Evolutionary conservation across 2,888 invertebrate genomes (phyloP).

Genomic region (Hesperia comma): DNA sequence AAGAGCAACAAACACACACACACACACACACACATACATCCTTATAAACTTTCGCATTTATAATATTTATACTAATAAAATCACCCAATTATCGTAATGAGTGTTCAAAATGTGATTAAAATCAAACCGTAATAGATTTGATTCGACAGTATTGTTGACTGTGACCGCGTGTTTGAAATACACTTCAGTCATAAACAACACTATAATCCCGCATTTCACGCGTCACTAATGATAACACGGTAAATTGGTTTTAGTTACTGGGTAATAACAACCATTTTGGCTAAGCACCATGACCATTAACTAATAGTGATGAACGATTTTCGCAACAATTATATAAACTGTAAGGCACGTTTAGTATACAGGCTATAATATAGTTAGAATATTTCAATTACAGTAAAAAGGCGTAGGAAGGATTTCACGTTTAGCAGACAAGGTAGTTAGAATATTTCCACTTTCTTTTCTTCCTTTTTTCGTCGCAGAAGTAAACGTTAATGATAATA

Average conservation of each 20-base stretch:
- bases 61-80: no score
- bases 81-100: background rate
- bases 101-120: background rate
- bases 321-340: background rate
- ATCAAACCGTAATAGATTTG: slow-evolving; percentile 5
- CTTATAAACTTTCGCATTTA: no score
- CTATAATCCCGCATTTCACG: background rate
- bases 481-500: no score
- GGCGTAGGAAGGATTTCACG: no score
- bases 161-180: background rate
- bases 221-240: slow-evolving; percentile 4
- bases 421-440: no score
- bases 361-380: no score
- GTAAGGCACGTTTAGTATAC: no score
- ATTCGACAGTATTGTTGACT: background rate
- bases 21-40: no score
- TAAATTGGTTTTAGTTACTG: slow-evolving; percentile 11
- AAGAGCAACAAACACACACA: no score
- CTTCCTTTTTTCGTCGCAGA: no score
- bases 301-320: slow-evolving; percentile 35
- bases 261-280: slow-evolving; percentile 12
- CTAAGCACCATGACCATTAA: slow-evolving; percentile 12
- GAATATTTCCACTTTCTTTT: no score
- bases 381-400: no score
- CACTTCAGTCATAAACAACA: slow-evolving; percentile 14